Percentiles rank a stretch among this genome's conserved stretches.
Conservation (phyloP, 2,888 invertebrate species). For the Penaeus monodon region DNA sequence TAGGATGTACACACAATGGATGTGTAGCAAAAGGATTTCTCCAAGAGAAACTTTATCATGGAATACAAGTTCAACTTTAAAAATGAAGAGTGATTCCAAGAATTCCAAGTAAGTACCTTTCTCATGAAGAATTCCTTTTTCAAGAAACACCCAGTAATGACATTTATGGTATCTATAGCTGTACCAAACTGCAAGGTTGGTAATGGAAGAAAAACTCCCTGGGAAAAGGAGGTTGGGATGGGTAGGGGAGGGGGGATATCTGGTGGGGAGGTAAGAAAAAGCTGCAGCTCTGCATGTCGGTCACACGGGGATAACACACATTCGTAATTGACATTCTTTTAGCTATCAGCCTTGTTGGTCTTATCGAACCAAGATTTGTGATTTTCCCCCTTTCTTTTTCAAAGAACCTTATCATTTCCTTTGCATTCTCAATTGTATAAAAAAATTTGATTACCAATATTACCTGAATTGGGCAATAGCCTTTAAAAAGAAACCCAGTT, state of each 20-base stretch:
- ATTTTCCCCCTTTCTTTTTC: conserved; percentile 1
- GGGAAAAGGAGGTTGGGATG: conserved; percentile 22
- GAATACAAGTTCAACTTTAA: too few species aligned
- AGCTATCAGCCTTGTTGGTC: conserved; percentile 21
- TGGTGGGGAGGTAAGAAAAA: conserved; percentile 33
- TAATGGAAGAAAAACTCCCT: conserved; percentile 56
- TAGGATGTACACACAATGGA: conserved; percentile 42
- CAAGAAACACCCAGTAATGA: conserved; percentile 28
- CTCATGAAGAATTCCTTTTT: too few species aligned
- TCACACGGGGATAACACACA: conserved; percentile 40
- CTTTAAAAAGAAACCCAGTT: conserved; percentile 30
- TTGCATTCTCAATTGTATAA: conserved; percentile 14
- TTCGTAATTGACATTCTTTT: conserved; percentile 38
- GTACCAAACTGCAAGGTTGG: conserved; percentile 50
- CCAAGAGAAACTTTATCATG: too few species aligned
- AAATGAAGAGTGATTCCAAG: too few species aligned
- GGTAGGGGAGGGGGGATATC: conserved; percentile 23
- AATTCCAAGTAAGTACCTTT: too few species aligned
- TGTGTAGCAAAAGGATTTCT: too few species aligned
- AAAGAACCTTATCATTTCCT: conserved; percentile 10
- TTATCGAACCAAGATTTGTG: conserved; percentile 22
- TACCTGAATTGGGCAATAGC: conserved; percentile 55
- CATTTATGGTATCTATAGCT: conserved; percentile 40
- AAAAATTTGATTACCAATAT: conserved; percentile 59
- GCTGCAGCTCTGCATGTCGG: conserved; percentile 45